A percentile compares a stretch with the other conserved stretches of the same genome.
phyloP scores from a whole-genome alignment of 2,888 invertebrate species.

The Caenorhabditis plicata region DNA sequence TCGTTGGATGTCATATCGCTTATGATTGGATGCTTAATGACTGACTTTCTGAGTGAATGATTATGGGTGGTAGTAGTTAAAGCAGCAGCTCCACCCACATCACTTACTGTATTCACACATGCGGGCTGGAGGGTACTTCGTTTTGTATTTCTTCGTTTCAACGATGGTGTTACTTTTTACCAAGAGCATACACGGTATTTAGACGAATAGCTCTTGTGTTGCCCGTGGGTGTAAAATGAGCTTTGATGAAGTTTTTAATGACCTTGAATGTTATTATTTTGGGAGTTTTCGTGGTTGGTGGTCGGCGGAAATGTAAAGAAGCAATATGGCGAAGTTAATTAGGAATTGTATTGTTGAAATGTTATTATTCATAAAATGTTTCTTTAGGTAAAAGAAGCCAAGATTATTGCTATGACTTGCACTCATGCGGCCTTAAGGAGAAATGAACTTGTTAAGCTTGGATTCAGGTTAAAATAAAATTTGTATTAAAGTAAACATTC shows the following conservation, averaged over 20 bases:
- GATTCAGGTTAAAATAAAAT: conserved; percentile 86
- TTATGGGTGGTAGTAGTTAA: too few species aligned
- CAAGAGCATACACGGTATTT: too few species aligned
- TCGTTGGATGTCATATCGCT: too few species aligned
- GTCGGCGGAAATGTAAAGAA: background rate
- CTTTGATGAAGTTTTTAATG: background rate
- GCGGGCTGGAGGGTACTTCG: too few species aligned
- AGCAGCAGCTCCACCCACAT: too few species aligned
- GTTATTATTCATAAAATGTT: background rate
- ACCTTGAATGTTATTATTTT: background rate
- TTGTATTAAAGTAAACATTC: background rate
- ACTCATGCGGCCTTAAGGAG: conserved; percentile 97
- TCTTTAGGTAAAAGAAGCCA: conserved; percentile 77
- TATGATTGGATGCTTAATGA: too few species aligned
- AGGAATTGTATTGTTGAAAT: background rate
- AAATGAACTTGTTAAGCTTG: conserved; percentile 79
- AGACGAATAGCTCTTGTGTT: too few species aligned
- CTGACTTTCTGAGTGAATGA: too few species aligned
- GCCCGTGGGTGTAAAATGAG: too few species aligned
- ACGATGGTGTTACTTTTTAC: too few species aligned
- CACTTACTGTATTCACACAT: too few species aligned
- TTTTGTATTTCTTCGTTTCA: too few species aligned
- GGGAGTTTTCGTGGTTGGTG: background rate
- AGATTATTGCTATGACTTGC: conserved; percentile 99
- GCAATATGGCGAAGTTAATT: background rate